Evolutionary conservation across 2,888 invertebrate species (phyloP).

Genomic region (Blera fallax): DNA sequence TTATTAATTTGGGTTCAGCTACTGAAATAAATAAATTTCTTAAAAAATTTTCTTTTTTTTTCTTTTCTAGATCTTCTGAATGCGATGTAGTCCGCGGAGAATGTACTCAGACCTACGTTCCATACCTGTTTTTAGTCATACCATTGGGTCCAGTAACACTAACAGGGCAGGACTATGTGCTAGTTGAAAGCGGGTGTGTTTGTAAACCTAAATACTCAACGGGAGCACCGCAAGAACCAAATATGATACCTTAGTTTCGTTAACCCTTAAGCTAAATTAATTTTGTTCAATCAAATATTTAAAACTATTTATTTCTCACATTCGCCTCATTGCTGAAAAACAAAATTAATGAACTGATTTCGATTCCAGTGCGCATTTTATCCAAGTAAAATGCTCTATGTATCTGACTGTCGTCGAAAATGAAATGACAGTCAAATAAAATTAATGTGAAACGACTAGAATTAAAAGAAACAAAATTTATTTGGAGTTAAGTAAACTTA

Average conservation of each 20-base stretch:
- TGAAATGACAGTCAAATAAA: neutral
- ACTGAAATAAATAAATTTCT: neutral
- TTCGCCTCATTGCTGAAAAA: neutral
- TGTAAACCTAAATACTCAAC: constrained; percentile 86
- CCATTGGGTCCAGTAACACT: constrained; percentile 94
- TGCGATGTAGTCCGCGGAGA: constrained; percentile 94
- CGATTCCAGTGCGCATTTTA: constrained; percentile 54
- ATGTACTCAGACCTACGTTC: constrained; percentile 93
- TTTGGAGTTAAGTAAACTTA: constrained; percentile 6
- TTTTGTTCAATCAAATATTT: constrained; percentile 6
- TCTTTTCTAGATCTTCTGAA: constrained; percentile 90
- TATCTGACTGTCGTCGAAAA: neutral
- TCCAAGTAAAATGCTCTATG: constrained; percentile 5
- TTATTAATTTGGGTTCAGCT: too few relatives aligned
- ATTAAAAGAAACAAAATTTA: constrained; percentile 30
- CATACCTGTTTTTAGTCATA: constrained; percentile 94
- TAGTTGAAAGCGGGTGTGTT: constrained; percentile 96
- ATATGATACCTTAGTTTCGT: constrained; percentile 81
- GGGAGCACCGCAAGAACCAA: constrained; percentile 81
- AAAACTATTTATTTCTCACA: constrained; percentile 15
- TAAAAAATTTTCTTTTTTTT: neutral
- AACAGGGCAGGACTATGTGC: constrained; percentile 96
- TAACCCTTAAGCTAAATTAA: constrained; percentile 47
- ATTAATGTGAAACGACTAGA: constrained; percentile 24
- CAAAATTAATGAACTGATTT: constrained; percentile 36